Conservation (phyloP, 2,113 vertebrate genomes). For the Microcebus lehilahytsara region DNA sequence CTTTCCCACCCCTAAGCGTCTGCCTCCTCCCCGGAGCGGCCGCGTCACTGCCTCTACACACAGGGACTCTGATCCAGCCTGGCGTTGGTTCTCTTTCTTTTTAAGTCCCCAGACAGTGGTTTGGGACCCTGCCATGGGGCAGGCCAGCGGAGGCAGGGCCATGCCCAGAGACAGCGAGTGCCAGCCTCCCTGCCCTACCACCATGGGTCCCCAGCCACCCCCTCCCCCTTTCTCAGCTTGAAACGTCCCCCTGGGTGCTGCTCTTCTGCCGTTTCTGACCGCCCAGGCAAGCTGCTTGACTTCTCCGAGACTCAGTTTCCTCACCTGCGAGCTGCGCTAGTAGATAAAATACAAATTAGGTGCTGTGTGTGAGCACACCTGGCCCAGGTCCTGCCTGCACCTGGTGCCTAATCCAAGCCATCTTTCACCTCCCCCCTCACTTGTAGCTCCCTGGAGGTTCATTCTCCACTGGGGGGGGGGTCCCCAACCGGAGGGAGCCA, state of each 20-base stretch:
- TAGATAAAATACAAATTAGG: too few relatives aligned
- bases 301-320: neutral
- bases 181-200: neutral
- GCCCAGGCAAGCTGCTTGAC: neutral
- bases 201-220: rapidly evolving
- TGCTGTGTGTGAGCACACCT: rapidly evolving
- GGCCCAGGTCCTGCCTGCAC: neutral
- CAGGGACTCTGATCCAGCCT: neutral
- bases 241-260: neutral
- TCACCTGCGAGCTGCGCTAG: neutral
- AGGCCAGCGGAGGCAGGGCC: neutral
- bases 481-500: neutral
- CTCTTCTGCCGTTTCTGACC: neutral
- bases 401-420: neutral
- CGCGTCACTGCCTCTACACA: rapidly evolving
- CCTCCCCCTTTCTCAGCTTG: neutral
- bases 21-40: neutral
- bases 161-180: neutral
- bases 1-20: neutral
- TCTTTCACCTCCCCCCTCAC: too few relatives aligned
- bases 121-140: neutral
- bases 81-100: neutral
- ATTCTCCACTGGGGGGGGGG: neutral
- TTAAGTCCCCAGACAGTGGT: neutral
- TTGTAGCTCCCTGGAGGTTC: neutral